Base-by-base conservation (phyloP, 1,140 invertebrate species). In the Vanessa atalanta region DNA sequence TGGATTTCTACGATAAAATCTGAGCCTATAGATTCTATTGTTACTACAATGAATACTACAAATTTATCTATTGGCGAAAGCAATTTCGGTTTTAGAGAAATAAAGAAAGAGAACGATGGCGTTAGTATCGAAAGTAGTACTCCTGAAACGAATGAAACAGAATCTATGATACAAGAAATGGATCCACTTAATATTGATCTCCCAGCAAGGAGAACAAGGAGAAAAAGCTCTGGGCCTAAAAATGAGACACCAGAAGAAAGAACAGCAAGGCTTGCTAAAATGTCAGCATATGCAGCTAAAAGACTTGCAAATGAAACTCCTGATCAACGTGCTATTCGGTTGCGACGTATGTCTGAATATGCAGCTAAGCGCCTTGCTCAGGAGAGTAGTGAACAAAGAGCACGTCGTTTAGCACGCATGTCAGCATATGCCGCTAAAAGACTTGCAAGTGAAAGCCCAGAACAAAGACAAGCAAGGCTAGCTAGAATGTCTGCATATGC, bases 281-380 rank as follows among this genome's bases (percentile, higher is more conserved):
- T 93, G 92, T 90, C 92, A 1, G 88, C 88, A 43, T 92, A 92
- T 73, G 87, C 92, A 71, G 93, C 86, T 73, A 91, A 86, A 79
- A 91, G 93, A 47, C 86, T 94, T 4, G 94, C 94, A 3, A 94
- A 94, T 70, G 94, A 94, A 77, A 91, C 91, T 20, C 93, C 93
- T 2, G 93, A 94, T 26, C 93, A 94, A 79, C 90, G 94, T 0
- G 86, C 90, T 7, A 48, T 79, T 4, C 88, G 94, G 1, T 81
- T 94, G 5, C 85, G 82, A 72, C 84, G 89, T 15, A 93, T 93
- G 92, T 92, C 92, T 0, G 90, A 86, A 61, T 93, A 92, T 77
- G 87, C 92, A 15, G 88, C 92, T 6, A 86, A 81, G 64, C 75
- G 90, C 26, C 73, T 94, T 37, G 91, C 94, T 5, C 86, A 91